Evolutionary conservation across 2,113 vertebrate genomes (phyloP), one percentile per base, ranked within the genome.

Genomic region (Perccottus glenii): DNA sequence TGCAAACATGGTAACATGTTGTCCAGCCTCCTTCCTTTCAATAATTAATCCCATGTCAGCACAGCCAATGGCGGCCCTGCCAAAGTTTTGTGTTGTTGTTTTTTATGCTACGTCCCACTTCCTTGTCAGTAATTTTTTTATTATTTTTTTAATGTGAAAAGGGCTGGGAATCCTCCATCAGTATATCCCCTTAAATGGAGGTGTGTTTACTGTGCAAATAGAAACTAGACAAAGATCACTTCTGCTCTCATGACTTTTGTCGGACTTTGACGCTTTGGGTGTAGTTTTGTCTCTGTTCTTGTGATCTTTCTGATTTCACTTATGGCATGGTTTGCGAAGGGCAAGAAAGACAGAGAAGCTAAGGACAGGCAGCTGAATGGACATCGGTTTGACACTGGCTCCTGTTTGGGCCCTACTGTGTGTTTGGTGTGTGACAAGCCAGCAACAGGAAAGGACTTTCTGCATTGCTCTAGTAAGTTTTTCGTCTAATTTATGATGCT

Each of bases 371-470:
- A 85, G 64, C 90, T 44, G 50, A 95, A 89, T 61, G 89, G 92
- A 70, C 96, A 98, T 75, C 94, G 84, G 19, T 98, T 98, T 86
- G 85, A 88, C 51, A 83, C 89, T 0, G 96, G 94, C 11, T 87
- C 92, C 1, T 92, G 94, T 85, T 85, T 94, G 38, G 95, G 94
- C 33, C 81, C 93, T 67, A 87, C 89, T 0, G 87, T 93, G 9
- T 98, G 96, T 76, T 89, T 92, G 35, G 93, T 94, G 14, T 98
- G 97, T 65, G 94, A 98, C 72, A 98, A 96, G 67, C 87, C 92
- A 0, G 92, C 94, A 1, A 72, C 92, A 49, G 95, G 95, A 51
- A 97, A 95, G 73, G 96, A 98, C 38, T 91, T 95, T 1, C 78
- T 98, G 51, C 95, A 99, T 55, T 99, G 96, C 68, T 87, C 92